Conservation (phyloP, 2,797 vertebrate genomes). For the Hoplostethus mediterraneus region DNA sequence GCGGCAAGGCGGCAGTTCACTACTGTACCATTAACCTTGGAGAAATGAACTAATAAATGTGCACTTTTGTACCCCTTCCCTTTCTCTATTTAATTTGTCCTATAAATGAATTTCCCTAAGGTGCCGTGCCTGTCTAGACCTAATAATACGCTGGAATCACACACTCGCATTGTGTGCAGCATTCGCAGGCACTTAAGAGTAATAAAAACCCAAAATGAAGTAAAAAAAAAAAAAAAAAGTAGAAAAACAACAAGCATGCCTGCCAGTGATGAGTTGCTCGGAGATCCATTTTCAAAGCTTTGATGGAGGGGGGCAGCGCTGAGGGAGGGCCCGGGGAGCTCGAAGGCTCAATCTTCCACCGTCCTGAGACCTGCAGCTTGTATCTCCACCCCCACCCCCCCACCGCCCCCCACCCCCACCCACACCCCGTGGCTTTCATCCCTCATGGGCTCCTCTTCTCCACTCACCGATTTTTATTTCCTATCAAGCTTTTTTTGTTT, state of each 20-base stretch:
- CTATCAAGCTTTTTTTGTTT: background rate
- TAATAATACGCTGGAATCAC: conserved; percentile 37
- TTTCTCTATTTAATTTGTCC: conserved; percentile 60
- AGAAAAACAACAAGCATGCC: conserved; percentile 26
- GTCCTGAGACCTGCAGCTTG: background rate
- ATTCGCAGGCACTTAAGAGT: background rate
- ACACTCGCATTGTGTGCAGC: conserved; percentile 14
- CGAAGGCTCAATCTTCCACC: conserved; percentile 6
- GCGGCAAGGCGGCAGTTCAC: conserved; percentile 38
- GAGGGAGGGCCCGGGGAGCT: background rate
- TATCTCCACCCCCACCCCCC: background rate
- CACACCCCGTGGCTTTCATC: background rate
- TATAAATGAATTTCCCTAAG: conserved; percentile 62
- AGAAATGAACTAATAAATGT: conserved; percentile 58
- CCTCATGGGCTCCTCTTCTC: background rate
- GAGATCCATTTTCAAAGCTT: conserved; percentile 13
- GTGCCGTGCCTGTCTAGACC: conserved; percentile 33
- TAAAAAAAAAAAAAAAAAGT: conserved; percentile 12
- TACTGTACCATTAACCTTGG: conserved; percentile 63
- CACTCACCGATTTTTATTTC: background rate
- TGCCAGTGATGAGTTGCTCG: conserved; percentile 30
- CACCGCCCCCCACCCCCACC: background rate
- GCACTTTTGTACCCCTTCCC: conserved; percentile 10
- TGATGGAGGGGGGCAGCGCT: background rate
- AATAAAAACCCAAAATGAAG: conserved; percentile 1